phyloP scores from a whole-genome alignment of 2,113 vertebrate genomes.

The Actenoides lindsayi region DNA sequence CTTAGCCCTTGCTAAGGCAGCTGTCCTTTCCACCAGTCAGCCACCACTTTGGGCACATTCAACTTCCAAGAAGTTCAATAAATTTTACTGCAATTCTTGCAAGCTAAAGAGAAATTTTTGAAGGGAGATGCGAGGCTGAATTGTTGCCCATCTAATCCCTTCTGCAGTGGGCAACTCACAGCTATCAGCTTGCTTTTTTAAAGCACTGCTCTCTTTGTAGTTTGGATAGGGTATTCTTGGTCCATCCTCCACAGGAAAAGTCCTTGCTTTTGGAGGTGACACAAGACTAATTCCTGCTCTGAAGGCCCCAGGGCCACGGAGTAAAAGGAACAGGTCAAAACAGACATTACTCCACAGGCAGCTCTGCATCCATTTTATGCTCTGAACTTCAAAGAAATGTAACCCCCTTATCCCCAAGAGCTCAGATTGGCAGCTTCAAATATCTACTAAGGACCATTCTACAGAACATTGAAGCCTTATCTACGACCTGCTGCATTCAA shows the following conservation, averaged over 20 bases:
- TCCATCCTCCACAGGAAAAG: neutral
- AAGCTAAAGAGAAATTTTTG: neutral
- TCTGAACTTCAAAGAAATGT: neutral
- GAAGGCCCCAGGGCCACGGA: neutral
- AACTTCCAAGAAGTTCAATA: neutral
- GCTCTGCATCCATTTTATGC: rapidly evolving
- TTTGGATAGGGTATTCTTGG: neutral
- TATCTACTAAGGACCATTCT: neutral
- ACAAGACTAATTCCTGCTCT: neutral
- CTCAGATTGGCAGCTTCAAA: neutral
- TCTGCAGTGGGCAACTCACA: neutral
- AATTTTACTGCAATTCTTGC: neutral
- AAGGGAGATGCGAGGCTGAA: neutral
- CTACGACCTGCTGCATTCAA: neutral
- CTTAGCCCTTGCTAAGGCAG: neutral
- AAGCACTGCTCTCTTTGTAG: neutral
- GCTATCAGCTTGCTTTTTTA: neutral
- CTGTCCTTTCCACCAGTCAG: neutral
- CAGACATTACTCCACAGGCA: neutral
- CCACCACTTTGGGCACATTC: neutral
- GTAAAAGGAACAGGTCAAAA: neutral
- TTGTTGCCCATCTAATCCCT: neutral
- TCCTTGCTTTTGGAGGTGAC: neutral
- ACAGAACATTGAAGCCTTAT: neutral
- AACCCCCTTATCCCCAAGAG: neutral